phyloP scores from a whole-genome alignment of 1,140 invertebrate genomes.

The Oedothorax gibbosus region DNA sequence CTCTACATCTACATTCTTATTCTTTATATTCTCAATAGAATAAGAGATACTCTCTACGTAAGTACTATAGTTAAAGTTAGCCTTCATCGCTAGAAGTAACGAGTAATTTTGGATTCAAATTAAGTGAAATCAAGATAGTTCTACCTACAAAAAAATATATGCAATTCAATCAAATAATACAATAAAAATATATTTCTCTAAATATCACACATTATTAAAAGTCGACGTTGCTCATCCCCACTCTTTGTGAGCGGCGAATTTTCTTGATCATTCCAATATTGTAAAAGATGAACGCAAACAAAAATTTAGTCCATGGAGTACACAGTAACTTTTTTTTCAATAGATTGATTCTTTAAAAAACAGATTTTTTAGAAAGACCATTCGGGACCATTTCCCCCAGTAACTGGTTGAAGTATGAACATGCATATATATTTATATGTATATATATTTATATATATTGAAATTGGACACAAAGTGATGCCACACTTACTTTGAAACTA shows the following conservation, averaged over 20 bases:
- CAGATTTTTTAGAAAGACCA: not conserved
- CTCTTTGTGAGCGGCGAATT: conserved; percentile 27
- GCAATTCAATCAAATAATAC: conserved; percentile 42
- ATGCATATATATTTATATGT: too few relatives aligned
- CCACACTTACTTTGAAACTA: too few relatives aligned
- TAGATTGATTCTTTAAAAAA: not conserved
- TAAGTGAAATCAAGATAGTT: not conserved
- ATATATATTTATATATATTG: too few relatives aligned
- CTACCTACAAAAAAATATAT: conserved; percentile 9
- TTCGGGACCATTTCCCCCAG: too few relatives aligned
- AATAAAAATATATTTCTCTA: conserved; percentile 55
- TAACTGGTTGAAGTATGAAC: too few relatives aligned
- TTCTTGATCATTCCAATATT: not conserved
- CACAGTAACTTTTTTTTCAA: not conserved
- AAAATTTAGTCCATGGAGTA: too few relatives aligned
- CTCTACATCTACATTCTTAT: conserved; percentile 27
- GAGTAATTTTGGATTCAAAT: conserved; percentile 3
- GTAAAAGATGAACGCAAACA: too few relatives aligned
- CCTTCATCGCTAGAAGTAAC: conserved; percentile 1
- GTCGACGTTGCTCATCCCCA: conserved; percentile 38
- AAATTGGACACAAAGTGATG: too few relatives aligned
- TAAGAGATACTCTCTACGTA: conserved; percentile 8
- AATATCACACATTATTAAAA: conserved; percentile 53
- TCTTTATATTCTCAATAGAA: not conserved
- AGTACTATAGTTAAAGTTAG: conserved; percentile 7